These are phyloP conservation scores for Zaprionus camerounensis DNA, from an alignment of 1,140 invertebrate species.

Conservation along the genomic window DNA sequence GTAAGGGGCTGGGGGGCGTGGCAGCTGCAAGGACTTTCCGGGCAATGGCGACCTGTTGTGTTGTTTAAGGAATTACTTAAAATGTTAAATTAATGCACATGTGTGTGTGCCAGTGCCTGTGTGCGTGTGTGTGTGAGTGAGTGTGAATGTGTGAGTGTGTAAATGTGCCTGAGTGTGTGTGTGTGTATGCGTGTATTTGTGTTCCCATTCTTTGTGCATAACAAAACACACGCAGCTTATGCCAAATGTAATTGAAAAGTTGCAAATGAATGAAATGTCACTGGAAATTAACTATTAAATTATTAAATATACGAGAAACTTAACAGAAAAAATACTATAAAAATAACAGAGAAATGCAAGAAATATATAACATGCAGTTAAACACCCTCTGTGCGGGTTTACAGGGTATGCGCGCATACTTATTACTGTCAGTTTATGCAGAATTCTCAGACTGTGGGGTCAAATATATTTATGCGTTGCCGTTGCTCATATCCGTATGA, in stretches of 20 bases:
- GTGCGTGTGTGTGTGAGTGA: constrained; percentile 29
- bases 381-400: neutral
- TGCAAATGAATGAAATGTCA: neutral
- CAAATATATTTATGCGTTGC: constrained; percentile 40
- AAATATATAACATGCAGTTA: neutral
- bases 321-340: neutral
- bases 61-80: constrained; percentile 77
- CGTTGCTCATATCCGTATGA: constrained; percentile 22
- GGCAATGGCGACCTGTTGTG: constrained; percentile 70
- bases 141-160: neutral
- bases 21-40: constrained; percentile 38
- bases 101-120: constrained; percentile 20
- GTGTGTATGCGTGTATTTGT: neutral
- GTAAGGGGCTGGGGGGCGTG: neutral
- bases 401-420: constrained; percentile 9
- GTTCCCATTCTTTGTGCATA: neutral
- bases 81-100: constrained; percentile 54
- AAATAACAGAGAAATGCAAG: neutral
- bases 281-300: neutral
- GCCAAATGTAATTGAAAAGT: constrained; percentile 2
- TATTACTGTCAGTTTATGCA: constrained; percentile 26
- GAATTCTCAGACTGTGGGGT: constrained; percentile 11
- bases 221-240: neutral
- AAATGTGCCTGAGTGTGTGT: constrained; percentile 18
- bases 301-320: neutral